phyloP scores from a whole-genome alignment of 2,113 vertebrate species.

The Brevimyrus niger region DNA sequence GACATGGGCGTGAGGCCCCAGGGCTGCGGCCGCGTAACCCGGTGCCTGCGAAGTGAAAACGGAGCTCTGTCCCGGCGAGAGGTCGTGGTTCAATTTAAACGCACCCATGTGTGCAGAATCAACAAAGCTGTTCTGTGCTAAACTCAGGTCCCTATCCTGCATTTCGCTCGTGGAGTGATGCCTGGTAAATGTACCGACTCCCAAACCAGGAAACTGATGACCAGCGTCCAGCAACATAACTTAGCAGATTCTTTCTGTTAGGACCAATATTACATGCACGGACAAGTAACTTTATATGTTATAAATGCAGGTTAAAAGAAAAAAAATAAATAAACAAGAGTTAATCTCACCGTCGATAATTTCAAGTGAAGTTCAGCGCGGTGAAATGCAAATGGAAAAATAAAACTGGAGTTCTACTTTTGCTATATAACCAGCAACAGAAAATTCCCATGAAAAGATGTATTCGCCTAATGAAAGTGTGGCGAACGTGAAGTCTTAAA shows the following conservation, averaged over 20 bases:
- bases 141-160: slow-evolving; percentile 72
- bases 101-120: slow-evolving; percentile 78
- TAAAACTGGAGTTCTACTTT: slow-evolving; percentile 27
- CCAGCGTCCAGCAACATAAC: slow-evolving; percentile 78
- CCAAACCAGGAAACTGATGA: slow-evolving; percentile 73
- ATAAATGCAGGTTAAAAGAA: background rate
- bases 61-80: slow-evolving; percentile 72
- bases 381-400: slow-evolving; percentile 44
- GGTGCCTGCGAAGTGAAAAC: slow-evolving; percentile 74
- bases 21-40: slow-evolving; percentile 63
- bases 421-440: slow-evolving; percentile 45
- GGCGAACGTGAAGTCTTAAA: slow-evolving; percentile 52
- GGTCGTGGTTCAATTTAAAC: slow-evolving; percentile 77
- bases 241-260: slow-evolving; percentile 6
- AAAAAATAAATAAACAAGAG: slow-evolving; percentile 17
- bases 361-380: slow-evolving; percentile 51
- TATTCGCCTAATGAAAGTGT: slow-evolving; percentile 37
- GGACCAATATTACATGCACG: background rate
- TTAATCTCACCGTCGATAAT: slow-evolving; percentile 41
- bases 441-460: slow-evolving; percentile 51
- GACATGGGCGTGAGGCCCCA: slow-evolving; percentile 72
- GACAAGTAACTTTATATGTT: background rate
- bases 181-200: slow-evolving; percentile 70
- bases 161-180: slow-evolving; percentile 68
- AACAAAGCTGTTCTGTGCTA: slow-evolving; percentile 72